Evolutionary conservation across 2,888 invertebrate genomes (phyloP), one percentile per base, ranked within the genome.

Genomic region (Scrobipalpa costella): DNA sequence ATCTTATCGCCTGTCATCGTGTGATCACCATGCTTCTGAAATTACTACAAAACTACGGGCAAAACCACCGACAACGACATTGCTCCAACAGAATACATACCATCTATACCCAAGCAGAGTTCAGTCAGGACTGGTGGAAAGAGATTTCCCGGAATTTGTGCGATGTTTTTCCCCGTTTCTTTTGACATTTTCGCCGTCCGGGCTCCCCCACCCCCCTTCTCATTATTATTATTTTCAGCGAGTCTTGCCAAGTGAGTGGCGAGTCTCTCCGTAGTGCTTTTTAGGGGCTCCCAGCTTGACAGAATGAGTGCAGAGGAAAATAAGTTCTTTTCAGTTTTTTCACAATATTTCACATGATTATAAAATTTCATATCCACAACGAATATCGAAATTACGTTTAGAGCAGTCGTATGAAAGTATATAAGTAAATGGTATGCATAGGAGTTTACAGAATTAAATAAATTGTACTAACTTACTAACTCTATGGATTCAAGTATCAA

Each of bases 71-170:
- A 21, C 50, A 19, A 13, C 11, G 21, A 21, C 50, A 52, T 3
- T 21, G 2, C 33, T 34, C 55, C 47, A 65, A 55, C 21, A 15
- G 21, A 21, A n/a, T 27, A 9, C n/a, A 55, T 55, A 55, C 34
- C n/a, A 34, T 15, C n/a, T 34, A 55, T 34, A 55, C 33, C 33
- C 34, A n/a, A 34, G 27, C 34, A 63, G 62, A 66, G 79, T 27
- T 72, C 78, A 69, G 58, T 7, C 27, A 73, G 74, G 44, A 55
- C 5, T 78, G 76, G 83, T 63, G 17, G 21, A 62, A 67, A 64
- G 66, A 75, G 81, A 84, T 84, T 83, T 83, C 76, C 76, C 76
- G 71, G 69, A 73, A 74, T 74, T 69, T 69, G 64, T 71, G 77
- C 78, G 67, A 64, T 72, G 70, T 80, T 78, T 78, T 84, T 80